phyloP scores from a whole-genome alignment of 2,113 vertebrate species.

The Dipodomys ordii region DNA sequence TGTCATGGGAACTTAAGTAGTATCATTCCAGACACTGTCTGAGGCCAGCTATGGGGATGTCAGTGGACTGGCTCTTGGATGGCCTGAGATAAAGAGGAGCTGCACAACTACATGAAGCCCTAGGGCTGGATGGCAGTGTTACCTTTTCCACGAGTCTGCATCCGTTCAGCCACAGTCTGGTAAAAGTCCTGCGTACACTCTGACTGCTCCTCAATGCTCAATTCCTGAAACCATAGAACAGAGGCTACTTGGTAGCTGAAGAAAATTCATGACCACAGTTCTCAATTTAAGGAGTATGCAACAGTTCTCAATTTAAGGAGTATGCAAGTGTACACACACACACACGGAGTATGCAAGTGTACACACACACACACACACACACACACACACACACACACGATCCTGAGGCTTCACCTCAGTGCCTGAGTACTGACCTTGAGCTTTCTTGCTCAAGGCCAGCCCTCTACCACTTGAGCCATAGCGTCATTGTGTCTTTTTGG shows the following conservation, averaged over 20 bases:
- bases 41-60: neutral
- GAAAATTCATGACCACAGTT: neutral
- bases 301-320: neutral
- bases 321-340: too few species aligned
- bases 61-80: neutral
- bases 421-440: neutral
- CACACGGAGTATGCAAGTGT: too few species aligned
- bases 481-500: too few species aligned
- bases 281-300: too few species aligned
- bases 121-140: neutral
- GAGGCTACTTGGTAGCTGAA: neutral
- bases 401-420: neutral
- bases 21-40: neutral
- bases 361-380: too few species aligned
- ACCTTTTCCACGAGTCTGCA: conserved; percentile 97
- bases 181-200: conserved; percentile 98
- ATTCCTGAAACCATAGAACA: conserved; percentile 83
- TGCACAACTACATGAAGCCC: too few species aligned
- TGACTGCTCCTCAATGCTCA: conserved; percentile 95
- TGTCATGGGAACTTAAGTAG: neutral
- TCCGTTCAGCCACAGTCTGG: conserved; percentile 93
- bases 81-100: neutral
- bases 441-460: neutral
- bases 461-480: neutral
- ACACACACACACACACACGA: too few species aligned